Evolutionary conservation across 2,113 vertebrate genomes (phyloP).

Genomic region (Chloebia gouldiae): DNA sequence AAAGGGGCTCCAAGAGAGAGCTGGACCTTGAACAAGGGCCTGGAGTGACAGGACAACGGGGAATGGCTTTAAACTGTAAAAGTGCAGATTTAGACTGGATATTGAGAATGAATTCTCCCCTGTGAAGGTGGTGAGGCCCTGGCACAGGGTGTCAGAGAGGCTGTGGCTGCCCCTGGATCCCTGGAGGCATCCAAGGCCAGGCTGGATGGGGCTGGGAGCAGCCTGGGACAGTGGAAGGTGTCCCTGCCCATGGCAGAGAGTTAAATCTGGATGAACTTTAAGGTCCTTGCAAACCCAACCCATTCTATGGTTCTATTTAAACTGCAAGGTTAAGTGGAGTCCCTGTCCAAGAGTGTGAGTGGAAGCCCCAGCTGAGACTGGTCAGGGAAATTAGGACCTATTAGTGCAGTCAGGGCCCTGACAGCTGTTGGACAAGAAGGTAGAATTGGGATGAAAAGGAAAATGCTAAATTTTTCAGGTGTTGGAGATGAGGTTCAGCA

Average conservation of each 20-base stretch:
- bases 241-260: fast-evolving
- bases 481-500: neutral
- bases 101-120: neutral
- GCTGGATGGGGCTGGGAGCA: neutral
- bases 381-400: neutral
- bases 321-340: neutral
- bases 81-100: neutral
- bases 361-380: neutral
- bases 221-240: fast-evolving
- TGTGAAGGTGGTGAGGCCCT: fast-evolving
- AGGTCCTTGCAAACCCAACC: neutral
- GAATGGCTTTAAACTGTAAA: neutral
- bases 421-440: neutral
- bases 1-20: neutral
- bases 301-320: neutral
- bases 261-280: neutral
- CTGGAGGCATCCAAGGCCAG: neutral
- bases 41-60: neutral
- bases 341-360: neutral
- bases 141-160: neutral
- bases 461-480: neutral
- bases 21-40: neutral
- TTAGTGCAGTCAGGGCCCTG: neutral
- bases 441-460: neutral
- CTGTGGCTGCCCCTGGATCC: neutral